Base-by-base conservation (phyloP, 2,797 vertebrate species). In the Caiman crocodilus region DNA sequence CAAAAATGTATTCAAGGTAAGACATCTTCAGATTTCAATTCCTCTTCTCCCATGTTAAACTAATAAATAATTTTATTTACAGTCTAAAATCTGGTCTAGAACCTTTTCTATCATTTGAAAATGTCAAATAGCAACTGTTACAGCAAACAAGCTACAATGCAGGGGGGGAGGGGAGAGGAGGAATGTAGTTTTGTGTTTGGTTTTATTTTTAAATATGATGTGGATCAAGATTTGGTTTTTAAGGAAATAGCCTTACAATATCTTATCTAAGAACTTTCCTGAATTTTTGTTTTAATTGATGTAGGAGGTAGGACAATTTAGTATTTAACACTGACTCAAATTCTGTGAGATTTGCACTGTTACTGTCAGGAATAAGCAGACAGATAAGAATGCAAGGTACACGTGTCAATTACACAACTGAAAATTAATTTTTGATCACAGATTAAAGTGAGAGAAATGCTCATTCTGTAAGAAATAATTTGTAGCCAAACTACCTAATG, bases 61-160 rank as follows among this genome's bases (percentile, higher is more conserved):
- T 50, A 50, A 65, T 82, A 75, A 94, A 88, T 20, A 82, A 20
- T 92, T 57, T 82, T 57, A 20, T 25, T 84, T 35, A 21, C 30
- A 64, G 20, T 55, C 80, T 71, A 79, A 60, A 85, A 79, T 82
- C 75, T 88, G 60, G 76, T 57, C 74, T 75, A 6, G 87, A 84
- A 74, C 71, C 71, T 83, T 94, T 82, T 69, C 83, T 90, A 23
- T 14, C 21, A 14, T 85, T 81, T 0, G 0, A 92, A 93, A 81
- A 79, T 96, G 82, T 86, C 78, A 80, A 80, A 90, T 93, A 92
- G 71, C 89, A 82, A 80, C 63, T 75, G 26, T 25, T 32, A 89
- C 65, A 87, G 67, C 90, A 96, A 94, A 93, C 91, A 91, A 84
- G 93, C 85, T 90, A 79, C 76, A 55, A 78, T 57, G 55, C 3